Percentiles rank a stretch among this genome's conserved stretches.
phyloP scores from a whole-genome alignment of 1,140 invertebrate genomes.

The Apocrypta bakeri region DNA sequence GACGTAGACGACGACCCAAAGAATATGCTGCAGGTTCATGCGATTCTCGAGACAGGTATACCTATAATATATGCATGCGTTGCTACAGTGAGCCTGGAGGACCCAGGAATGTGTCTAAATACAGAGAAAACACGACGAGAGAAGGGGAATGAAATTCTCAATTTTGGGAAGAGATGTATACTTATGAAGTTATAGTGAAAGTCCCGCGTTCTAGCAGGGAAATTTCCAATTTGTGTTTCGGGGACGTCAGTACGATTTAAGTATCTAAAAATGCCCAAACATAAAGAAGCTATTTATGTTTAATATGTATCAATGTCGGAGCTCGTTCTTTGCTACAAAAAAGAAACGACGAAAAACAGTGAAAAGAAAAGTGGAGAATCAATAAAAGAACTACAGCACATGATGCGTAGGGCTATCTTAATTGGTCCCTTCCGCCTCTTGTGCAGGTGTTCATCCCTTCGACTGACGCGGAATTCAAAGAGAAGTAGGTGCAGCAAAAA shows the following conservation, averaged over 20 bases:
- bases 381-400: constrained; percentile 25
- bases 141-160: neutral
- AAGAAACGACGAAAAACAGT: constrained; percentile 27
- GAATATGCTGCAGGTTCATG: constrained; percentile 8
- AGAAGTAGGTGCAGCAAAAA: constrained; percentile 52
- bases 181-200: too few relatives aligned
- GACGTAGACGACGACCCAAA: neutral
- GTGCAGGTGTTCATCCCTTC: constrained; percentile 23
- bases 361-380: constrained; percentile 43
- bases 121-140: neutral
- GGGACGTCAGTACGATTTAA: too few relatives aligned
- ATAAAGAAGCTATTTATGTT: constrained; percentile 38
- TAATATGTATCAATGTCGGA: constrained; percentile 24
- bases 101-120: constrained; percentile 7
- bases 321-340: neutral
- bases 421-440: constrained; percentile 57
- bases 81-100: constrained; percentile 8
- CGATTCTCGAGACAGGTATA: constrained; percentile 20
- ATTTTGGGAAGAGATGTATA: neutral
- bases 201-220: too few relatives aligned
- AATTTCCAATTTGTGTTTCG: too few relatives aligned
- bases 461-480: constrained; percentile 12
- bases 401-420: constrained; percentile 51
- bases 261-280: constrained; percentile 18
- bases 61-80: neutral